A percentile compares a stretch with the other conserved stretches of the same genome.
Evolutionary conservation across 1,140 invertebrate genomes (phyloP).

Genomic region (Lysiphlebus fabarum): DNA sequence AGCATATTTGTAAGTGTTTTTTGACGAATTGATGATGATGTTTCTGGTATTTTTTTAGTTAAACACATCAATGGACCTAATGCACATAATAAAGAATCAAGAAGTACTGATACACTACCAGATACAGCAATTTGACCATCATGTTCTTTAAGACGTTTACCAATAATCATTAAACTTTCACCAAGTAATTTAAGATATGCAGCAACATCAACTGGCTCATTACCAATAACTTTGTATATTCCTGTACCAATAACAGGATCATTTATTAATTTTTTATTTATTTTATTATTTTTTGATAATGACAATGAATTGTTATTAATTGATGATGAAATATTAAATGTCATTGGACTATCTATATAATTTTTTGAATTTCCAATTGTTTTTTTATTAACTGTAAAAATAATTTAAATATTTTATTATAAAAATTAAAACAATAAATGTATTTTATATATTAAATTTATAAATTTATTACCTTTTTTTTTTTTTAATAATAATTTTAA

Average conservation of each 20-base stretch:
- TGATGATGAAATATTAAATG: no score
- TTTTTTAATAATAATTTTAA: no score
- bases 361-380: no score
- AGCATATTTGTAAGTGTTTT: slow-evolving; percentile 73
- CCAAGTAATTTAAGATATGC: slow-evolving; percentile 90
- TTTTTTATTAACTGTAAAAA: no score
- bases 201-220: slow-evolving; percentile 84
- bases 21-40: slow-evolving; percentile 64
- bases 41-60: slow-evolving; percentile 77
- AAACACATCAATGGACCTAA: slow-evolving; percentile 85
- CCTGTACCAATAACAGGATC: slow-evolving; percentile 46
- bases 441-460: no score
- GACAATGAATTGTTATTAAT: no score
- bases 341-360: no score
- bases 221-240: slow-evolving; percentile 69
- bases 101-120: slow-evolving; percentile 87
- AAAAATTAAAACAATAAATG: no score
- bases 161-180: slow-evolving; percentile 90
- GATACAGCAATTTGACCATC: slow-evolving; percentile 94
- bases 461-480: no score
- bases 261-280: slow-evolving; percentile 23
- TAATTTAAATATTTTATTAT: no score
- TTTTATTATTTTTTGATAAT: no score
- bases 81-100: slow-evolving; percentile 92
- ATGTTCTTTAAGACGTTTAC: slow-evolving; percentile 86